phyloP scores from a whole-genome alignment of 1,140 invertebrate species.

The Melanaphis sacchari region DNA sequence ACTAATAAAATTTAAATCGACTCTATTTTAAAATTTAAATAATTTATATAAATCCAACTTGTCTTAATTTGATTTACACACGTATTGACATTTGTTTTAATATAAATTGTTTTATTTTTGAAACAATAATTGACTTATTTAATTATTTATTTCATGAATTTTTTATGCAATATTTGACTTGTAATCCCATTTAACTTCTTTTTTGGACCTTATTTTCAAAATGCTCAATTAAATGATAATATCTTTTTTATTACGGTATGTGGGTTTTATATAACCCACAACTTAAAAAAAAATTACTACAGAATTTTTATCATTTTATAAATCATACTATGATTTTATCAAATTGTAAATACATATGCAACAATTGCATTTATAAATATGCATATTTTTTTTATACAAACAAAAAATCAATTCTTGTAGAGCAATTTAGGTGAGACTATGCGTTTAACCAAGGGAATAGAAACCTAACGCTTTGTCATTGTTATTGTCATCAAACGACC shows the following conservation, averaged over 20 bases:
- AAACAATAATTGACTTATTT: neutral
- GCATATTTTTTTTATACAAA: neutral
- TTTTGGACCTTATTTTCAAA: neutral
- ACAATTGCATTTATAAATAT: too few species aligned
- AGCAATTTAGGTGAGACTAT: constrained; percentile 26
- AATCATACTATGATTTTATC: constrained; percentile 25
- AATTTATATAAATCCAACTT: neutral
- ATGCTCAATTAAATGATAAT: neutral
- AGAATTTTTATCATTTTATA: neutral
- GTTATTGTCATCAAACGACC: constrained; percentile 34
- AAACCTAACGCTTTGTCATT: neutral
- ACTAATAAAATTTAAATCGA: neutral
- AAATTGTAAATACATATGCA: neutral
- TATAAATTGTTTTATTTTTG: neutral
- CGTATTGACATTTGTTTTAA: neutral
- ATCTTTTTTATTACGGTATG: neutral
- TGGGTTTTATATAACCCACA: neutral
- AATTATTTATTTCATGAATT: neutral
- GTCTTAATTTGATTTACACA: neutral
- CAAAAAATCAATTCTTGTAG: neutral
- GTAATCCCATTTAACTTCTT: too few species aligned
- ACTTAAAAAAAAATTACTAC: neutral
- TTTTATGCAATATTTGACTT: too few species aligned
- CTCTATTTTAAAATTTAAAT: neutral
- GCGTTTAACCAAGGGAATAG: neutral